Conservation (phyloP, 2,113 vertebrate genomes). For the Todiramphus saurophagus region DNA sequence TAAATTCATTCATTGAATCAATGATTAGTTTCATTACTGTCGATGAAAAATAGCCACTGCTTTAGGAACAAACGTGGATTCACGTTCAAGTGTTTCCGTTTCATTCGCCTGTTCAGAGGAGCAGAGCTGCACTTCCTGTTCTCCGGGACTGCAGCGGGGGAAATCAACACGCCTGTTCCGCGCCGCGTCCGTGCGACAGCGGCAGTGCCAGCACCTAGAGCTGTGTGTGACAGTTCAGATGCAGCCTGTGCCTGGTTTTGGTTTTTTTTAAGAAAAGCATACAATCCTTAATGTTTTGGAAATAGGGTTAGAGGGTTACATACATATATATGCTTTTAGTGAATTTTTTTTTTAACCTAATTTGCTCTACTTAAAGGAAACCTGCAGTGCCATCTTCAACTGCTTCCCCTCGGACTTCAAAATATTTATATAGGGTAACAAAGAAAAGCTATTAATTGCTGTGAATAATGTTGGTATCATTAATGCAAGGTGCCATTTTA, state of each 20-base stretch:
- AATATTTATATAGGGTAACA: background rate
- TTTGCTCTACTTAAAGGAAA: slow-evolving; percentile 46
- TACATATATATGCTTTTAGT: slow-evolving; percentile 57
- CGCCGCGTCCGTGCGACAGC: background rate
- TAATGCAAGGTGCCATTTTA: background rate
- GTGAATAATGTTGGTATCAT: background rate
- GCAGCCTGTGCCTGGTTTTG: slow-evolving; percentile 15
- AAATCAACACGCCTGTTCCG: background rate
- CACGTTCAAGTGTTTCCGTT: slow-evolving; percentile 26
- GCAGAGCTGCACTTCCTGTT: background rate
- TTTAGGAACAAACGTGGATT: background rate
- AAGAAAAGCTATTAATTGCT: slow-evolving; percentile 3
- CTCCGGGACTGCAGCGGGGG: background rate
- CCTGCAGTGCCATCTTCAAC: slow-evolving; percentile 20
- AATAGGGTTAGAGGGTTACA: slow-evolving; percentile 44
- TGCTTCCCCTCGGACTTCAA: background rate
- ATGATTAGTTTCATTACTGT: slow-evolving; percentile 18
- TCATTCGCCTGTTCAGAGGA: background rate
- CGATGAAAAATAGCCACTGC: background rate
- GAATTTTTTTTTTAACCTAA: slow-evolving; percentile 7
- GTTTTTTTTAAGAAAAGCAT: background rate
- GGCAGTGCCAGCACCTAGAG: background rate
- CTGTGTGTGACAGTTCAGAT: background rate
- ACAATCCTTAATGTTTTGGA: background rate
- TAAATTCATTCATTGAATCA: slow-evolving; percentile 35